These are phyloP conservation scores for Myotis planiceps DNA, from an alignment of 2,797 vertebrate species.

Conservation along the genomic window DNA sequence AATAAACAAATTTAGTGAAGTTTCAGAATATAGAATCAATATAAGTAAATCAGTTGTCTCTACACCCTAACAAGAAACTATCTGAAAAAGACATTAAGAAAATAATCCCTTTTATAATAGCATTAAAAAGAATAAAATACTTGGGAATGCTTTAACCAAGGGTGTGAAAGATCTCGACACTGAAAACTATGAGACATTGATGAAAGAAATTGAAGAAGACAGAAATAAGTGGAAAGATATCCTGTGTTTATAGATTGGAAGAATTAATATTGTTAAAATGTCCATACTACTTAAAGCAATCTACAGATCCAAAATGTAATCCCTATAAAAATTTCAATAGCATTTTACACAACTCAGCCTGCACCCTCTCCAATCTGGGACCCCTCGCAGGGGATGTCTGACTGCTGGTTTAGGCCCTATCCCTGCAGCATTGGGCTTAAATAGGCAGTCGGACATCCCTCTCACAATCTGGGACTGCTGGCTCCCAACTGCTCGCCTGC, in stretches of 20 bases:
- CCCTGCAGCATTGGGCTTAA: too few relatives aligned
- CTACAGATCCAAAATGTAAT: neutral
- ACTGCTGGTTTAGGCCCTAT: too few relatives aligned
- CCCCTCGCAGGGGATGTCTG: too few relatives aligned
- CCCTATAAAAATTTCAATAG: neutral
- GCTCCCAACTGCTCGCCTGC: too few relatives aligned
- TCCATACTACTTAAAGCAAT: neutral
- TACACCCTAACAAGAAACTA: neutral
- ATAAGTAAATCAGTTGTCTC: neutral
- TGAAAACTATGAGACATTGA: too few relatives aligned
- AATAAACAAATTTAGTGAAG: neutral
- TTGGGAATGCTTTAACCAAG: neutral
- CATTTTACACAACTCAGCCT: neutral
- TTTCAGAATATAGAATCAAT: neutral
- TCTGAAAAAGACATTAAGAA: neutral
- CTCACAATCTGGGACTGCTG: too few relatives aligned
- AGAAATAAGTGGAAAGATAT: neutral
- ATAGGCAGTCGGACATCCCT: too few relatives aligned
- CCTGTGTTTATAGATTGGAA: neutral
- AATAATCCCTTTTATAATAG: neutral
- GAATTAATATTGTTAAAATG: neutral
- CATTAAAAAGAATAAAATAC: neutral
- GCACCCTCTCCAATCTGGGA: too few relatives aligned
- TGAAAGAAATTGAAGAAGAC: too few relatives aligned
- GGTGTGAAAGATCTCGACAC: too few relatives aligned